Percentiles rank a stretch among this genome's conserved stretches.
Conservation (phyloP, 2,797 vertebrate genomes). For the Carapus acus region DNA sequence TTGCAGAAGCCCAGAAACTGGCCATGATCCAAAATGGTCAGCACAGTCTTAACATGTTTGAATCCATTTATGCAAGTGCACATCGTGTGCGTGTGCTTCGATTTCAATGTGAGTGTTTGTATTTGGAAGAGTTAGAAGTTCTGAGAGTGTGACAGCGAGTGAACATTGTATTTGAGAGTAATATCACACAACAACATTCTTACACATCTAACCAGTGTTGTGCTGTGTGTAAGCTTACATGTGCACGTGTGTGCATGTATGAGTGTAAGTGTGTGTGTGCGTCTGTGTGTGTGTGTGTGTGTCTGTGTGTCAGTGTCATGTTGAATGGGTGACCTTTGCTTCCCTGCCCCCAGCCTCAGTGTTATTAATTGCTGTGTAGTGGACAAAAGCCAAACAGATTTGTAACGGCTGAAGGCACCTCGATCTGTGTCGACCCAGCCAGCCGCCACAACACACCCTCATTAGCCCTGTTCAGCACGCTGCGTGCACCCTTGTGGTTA, state of each 20-base stretch:
- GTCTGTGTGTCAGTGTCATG: conserved; percentile 70
- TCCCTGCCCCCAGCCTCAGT: conserved; percentile 83
- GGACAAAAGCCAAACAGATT: conserved; percentile 99
- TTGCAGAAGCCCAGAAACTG: conserved; percentile 14
- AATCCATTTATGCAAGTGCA: not conserved
- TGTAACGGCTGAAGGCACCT: conserved; percentile 98
- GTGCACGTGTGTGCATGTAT: conserved; percentile 7
- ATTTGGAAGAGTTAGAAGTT: too few species aligned
- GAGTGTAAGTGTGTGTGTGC: conserved; percentile 1
- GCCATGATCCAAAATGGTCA: conserved; percentile 21
- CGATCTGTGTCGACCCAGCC: conserved; percentile 94
- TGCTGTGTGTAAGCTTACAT: conserved; percentile 9
- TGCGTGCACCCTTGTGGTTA: conserved; percentile 62
- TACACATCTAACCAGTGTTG: conserved; percentile 17
- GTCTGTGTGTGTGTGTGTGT: conserved; percentile 42
- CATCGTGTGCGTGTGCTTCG: not conserved
- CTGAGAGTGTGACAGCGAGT: too few species aligned
- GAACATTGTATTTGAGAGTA: too few species aligned
- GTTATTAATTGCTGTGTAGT: conserved; percentile 99
- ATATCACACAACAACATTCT: too few species aligned
- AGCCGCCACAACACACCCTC: conserved; percentile 93
- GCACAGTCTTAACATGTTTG: conserved; percentile 4
- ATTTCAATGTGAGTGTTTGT: too few species aligned
- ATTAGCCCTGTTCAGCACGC: conserved; percentile 88
- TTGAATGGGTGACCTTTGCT: conserved; percentile 80